Conservation (phyloP, 2,797 vertebrate genomes). For the Poeciliopsis infans region DNA sequence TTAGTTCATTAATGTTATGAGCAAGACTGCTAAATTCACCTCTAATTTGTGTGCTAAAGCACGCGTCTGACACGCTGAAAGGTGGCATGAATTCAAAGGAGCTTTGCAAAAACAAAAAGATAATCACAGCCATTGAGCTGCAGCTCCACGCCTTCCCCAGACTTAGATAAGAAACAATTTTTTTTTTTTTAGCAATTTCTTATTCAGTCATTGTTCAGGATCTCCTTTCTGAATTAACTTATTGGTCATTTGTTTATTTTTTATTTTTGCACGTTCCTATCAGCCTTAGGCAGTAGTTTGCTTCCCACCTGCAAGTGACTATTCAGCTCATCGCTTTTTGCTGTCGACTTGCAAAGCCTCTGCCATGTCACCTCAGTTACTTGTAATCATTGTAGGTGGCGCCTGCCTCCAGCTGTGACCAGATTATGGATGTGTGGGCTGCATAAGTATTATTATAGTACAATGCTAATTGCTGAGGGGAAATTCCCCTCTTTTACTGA, state of each 20-base stretch:
- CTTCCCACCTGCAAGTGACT: conserved; percentile 53
- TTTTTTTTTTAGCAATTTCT: conserved; percentile 17
- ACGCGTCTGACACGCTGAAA: conserved; percentile 2
- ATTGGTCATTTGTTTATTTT: conserved; percentile 24
- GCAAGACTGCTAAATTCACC: conserved; percentile 22
- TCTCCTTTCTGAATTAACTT: conserved; percentile 44
- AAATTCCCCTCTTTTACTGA: conserved; percentile 6
- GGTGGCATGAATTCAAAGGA: background rate
- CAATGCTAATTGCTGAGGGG: conserved; percentile 17
- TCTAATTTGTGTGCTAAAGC: conserved; percentile 55
- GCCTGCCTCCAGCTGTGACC: conserved; percentile 25
- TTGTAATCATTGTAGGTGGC: conserved; percentile 47
- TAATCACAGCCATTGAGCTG: conserved; percentile 53
- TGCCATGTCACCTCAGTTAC: conserved; percentile 30
- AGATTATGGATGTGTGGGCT: conserved; percentile 12
- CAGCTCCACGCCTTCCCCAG: conserved; percentile 9
- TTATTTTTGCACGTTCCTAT: conserved; percentile 15
- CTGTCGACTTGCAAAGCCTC: conserved; percentile 36
- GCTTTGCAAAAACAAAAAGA: conserved; percentile 31
- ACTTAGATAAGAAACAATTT: conserved; percentile 37
- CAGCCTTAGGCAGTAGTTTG: conserved; percentile 16
- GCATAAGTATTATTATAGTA: conserved; percentile 14
- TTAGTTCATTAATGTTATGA: background rate
- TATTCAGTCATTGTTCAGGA: conserved; percentile 16
- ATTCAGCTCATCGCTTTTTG: conserved; percentile 42